Evolutionary conservation across 2,888 invertebrate genomes (phyloP), one percentile per base, ranked within the genome.

Genomic region (Sialis fuliginosa): DNA sequence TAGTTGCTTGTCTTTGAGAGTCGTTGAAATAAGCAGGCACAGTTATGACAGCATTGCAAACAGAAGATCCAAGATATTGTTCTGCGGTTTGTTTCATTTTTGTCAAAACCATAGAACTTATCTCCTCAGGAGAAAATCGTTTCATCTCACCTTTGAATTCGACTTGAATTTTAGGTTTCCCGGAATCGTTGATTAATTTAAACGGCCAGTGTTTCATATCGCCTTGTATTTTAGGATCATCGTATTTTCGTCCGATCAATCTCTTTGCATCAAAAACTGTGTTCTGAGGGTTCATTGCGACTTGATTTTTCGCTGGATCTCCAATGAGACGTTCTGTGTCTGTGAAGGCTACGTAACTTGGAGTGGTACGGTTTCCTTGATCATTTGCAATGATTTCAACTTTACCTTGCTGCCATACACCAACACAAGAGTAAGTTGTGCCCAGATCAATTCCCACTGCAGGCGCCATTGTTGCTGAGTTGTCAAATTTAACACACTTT

Each of bases 401-500:
- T 58, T 79, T 79, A 48, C 82, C 81, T 55, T 80, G 75, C 58
- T 84, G 82, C 75, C 81, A 87, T n/a, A 86, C 83, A 55, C 84
- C 86, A 42, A 87, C 85, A 60, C 85, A 84, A 33, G 86, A 88
- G 63, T 86, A 89, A 6, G 89, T 90, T 35, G 89, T 90, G 56
- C 89, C 90, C 60, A 90, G 72, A 71, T 86, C 85, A 56, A 86
- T 90, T 56, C 84, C 84, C 56, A 84, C 71, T 54, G 78, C 77
- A 47, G 47, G 35, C 31, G 45, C 44, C 44, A 44, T 44, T 12
- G n/a, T 41, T 41, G n/a, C 41, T 22, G 2, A 22, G 4, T 22
- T 22, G 22, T 22, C 22, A 22, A 22, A 22, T 22, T 22, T 2
- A 22, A 2, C 22, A 22, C 22, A 22, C 22, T 22, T 22, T 22